These are phyloP conservation scores for Antheraea assamensis DNA, from an alignment of 2,888 invertebrate species.

Conservation along the genomic window DNA sequence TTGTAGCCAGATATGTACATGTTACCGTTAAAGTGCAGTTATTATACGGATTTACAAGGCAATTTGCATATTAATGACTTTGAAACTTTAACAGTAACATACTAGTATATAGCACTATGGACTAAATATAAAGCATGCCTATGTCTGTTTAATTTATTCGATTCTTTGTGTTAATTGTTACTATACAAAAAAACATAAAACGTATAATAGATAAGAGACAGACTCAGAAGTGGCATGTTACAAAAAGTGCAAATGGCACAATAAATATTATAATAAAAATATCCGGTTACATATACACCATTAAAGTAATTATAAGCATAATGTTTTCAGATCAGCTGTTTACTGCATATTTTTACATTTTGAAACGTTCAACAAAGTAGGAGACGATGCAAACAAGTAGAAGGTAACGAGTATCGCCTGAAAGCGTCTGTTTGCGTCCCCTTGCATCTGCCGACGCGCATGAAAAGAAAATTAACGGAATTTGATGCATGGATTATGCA, in stretches of 20 bases:
- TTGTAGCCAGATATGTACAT: too few species aligned
- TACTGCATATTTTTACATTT: constrained; percentile 10
- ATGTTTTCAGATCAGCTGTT: not conserved
- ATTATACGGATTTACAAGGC: too few species aligned
- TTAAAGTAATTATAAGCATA: not conserved
- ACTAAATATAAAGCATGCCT: too few species aligned
- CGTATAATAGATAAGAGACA: not conserved
- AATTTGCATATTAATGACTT: too few species aligned
- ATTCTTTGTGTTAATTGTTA: too few species aligned
- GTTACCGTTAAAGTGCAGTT: too few species aligned
- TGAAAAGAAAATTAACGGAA: constrained; percentile 80
- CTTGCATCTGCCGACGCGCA: constrained; percentile 57
- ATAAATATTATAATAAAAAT: too few species aligned
- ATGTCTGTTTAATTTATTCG: too few species aligned
- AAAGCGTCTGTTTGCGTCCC: constrained; percentile 30
- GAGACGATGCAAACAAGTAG: constrained; percentile 19
- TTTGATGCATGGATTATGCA: constrained; percentile 80
- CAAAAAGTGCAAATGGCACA: too few species aligned
- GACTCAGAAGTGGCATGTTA: not conserved
- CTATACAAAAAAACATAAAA: too few species aligned
- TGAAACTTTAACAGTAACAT: too few species aligned
- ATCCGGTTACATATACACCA: not conserved
- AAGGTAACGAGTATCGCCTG: constrained; percentile 21
- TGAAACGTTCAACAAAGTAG: constrained; percentile 15
- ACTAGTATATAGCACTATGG: too few species aligned